Percentiles rank a stretch among this genome's conserved stretches.
Conservation (phyloP, 2,888 invertebrate species). For the Lasioglossum lativentre region DNA sequence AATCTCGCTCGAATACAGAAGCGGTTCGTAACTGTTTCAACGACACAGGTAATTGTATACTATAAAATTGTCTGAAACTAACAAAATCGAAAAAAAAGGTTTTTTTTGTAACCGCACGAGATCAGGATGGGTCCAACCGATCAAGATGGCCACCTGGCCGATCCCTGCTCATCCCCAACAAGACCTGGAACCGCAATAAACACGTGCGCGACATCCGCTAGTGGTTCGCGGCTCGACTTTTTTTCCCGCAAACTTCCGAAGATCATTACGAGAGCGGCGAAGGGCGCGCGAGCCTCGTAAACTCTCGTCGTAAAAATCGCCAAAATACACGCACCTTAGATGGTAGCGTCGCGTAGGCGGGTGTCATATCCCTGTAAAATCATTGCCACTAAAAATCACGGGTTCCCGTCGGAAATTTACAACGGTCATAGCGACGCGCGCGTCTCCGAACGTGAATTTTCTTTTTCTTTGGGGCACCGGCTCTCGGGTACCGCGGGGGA, state of each 20-base stretch:
- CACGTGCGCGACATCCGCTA: slow-evolving; percentile 22
- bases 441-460: slow-evolving; percentile 27
- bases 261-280: slow-evolving; percentile 68
- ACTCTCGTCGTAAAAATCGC: slow-evolving; percentile 73
- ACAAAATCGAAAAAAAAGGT: background rate
- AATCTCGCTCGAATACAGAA: background rate
- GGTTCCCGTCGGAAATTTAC: slow-evolving; percentile 72
- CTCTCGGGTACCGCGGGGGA: background rate
- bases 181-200: slow-evolving; percentile 1
- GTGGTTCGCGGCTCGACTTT: slow-evolving; percentile 36
- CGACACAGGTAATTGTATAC: too few relatives aligned
- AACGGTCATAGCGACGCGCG: slow-evolving; percentile 57
- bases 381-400: slow-evolving; percentile 77
- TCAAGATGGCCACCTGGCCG: background rate
- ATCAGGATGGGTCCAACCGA: background rate
- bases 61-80: background rate
- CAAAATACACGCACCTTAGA: slow-evolving; percentile 75
- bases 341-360: slow-evolving; percentile 73
- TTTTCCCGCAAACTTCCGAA: slow-evolving; percentile 73
- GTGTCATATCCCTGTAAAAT: slow-evolving; percentile 76
- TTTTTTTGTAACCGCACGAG: background rate
- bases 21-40: too few relatives aligned
- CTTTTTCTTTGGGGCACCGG: background rate
- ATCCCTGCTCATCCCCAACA: background rate
- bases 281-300: slow-evolving; percentile 68